A percentile compares a stretch with the other conserved stretches of the same genome.
Evolutionary conservation across 2,797 vertebrate species (phyloP).

Genomic region (Brachymystax lenok): DNA sequence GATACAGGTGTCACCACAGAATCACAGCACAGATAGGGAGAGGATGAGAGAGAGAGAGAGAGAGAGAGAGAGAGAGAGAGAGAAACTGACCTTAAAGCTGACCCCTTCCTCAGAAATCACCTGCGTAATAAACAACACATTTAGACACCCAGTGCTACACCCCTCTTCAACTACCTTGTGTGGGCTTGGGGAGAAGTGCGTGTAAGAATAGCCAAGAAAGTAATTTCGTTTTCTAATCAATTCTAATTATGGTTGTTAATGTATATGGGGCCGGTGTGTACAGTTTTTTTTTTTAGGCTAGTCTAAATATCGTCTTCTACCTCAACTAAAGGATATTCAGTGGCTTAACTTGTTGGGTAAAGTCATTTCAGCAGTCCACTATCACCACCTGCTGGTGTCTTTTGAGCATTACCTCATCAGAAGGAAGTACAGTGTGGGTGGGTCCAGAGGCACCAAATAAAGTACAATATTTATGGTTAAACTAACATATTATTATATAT

Average conservation of each 20-base stretch:
- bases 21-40: constrained; percentile 61
- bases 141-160: constrained; percentile 65
- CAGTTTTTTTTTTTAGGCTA: not conserved
- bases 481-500: not conserved
- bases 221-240: not conserved
- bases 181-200: constrained; percentile 41
- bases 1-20: constrained; percentile 67
- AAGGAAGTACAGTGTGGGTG: not conserved
- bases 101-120: constrained; percentile 87
- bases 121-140: constrained; percentile 85
- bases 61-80: constrained; percentile 20
- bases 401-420: not conserved
- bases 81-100: constrained; percentile 85
- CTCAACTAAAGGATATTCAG: not conserved
- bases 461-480: not conserved
- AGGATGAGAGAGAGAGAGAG: not conserved
- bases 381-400: constrained; percentile 58
- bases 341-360: not conserved
- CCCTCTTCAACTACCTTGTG: constrained; percentile 57
- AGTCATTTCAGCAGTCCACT: constrained; percentile 16
- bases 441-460: not conserved
- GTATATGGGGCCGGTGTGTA: not conserved
- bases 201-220: not conserved
- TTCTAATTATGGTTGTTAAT: not conserved
- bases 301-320: not conserved